Evolutionary conservation across 2,888 invertebrate genomes (phyloP).

Genomic region (Branchinecta sandiegonensis): DNA sequence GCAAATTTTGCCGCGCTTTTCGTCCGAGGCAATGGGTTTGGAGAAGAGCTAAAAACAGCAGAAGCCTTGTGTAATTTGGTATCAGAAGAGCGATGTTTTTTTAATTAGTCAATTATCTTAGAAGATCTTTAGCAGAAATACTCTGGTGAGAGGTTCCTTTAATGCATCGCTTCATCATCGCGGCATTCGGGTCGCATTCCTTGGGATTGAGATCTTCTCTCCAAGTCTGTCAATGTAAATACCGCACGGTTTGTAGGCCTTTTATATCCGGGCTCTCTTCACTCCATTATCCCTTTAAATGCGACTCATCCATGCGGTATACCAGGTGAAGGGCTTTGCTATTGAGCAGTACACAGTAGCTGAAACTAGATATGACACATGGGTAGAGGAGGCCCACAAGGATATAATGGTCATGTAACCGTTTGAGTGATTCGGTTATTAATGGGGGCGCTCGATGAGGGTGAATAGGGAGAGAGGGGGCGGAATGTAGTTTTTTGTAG

Average conservation of each 20-base stretch:
- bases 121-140: background rate
- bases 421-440: constrained; percentile 16
- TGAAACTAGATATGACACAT: constrained; percentile 14
- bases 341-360: constrained; percentile 9
- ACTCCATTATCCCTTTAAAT: constrained; percentile 14
- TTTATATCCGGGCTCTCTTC: background rate
- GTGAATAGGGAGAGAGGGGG: constrained; percentile 12
- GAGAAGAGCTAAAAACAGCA: too few species aligned
- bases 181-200: background rate
- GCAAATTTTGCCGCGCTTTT: too few species aligned
- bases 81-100: too few species aligned
- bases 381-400: background rate
- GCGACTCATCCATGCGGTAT: constrained; percentile 14
- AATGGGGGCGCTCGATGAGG: background rate
- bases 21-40: too few species aligned
- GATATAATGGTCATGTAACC: constrained; percentile 12
- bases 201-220: background rate
- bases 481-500: constrained; percentile 14
- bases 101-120: too few species aligned
- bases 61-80: too few species aligned
- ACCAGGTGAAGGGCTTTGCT: constrained; percentile 1
- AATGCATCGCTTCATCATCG: background rate
- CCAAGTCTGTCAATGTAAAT: constrained; percentile 11
- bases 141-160: background rate
- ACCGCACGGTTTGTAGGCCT: constrained; percentile 8